Evolutionary conservation across 35 echinoderm and acorn worm genomes (phyloP), one percentile per base, ranked within the genome.

Genomic region (Hemicentrotus pulcherrimus): DNA sequence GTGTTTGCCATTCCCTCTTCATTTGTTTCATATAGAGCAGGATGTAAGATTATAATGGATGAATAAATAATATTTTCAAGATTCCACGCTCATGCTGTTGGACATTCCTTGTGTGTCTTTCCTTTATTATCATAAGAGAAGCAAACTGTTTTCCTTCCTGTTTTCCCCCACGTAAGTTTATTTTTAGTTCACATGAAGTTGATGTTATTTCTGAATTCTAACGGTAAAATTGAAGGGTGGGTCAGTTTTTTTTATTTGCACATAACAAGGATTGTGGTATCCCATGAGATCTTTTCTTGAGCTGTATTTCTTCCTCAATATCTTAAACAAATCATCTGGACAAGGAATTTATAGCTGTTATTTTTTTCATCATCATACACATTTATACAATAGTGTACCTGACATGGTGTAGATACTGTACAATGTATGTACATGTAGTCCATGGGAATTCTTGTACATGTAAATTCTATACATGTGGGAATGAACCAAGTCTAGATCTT

Each of bases 41-140:
- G 65, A 78, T 28, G 65, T n/a, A 28, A 8, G 50, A 55, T 55
- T 55, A 55, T 55, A 55, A 55, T 55, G 28, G 65, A 78, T 78
- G 65, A 78, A 78, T 78, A 78, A 78, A 78, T 78, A 78, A 41
- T 78, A 78, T 78, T 78, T 78, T 22, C 65, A 78, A 78, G 65
- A 78, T 78, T 78, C 65, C 65, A 78, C 19, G 2, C 24, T 78
- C 65, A 24, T 78, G 19, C 65, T 28, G 28, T 8, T n/a, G 19
- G n/a, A 78, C 65, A 78, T 78, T 78, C 28, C 65, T 78, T 78
- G 19, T 78, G 19, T 78, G 65, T 78, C 65, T 78, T 78, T 78
- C 65, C 65, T 78, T 22, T 78, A 78, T 78, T 78, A 78, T 70
- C 61, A 70, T n/a, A 78, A 78, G 65, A 78, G n/a, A 78, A 28